Evolutionary conservation across 2,888 invertebrate species (phyloP).

Genomic region (Microctonus brassicae): DNA sequence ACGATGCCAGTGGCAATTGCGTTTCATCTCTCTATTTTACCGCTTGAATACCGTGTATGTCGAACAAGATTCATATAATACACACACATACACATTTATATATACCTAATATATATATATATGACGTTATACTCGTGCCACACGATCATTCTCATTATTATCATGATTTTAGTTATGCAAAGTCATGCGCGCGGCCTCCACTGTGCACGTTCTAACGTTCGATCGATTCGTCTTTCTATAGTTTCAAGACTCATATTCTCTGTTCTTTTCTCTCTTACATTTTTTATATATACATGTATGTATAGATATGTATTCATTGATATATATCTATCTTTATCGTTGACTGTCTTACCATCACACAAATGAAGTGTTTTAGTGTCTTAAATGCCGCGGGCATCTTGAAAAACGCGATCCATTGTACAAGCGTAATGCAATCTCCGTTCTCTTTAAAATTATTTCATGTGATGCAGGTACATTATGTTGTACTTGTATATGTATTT

Average conservation of each 20-base stretch:
- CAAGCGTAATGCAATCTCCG: slow-evolving; percentile 13
- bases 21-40: neutral
- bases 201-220: neutral
- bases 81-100: neutral
- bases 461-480: too few relatives aligned
- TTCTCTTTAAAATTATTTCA: neutral
- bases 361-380: too few relatives aligned
- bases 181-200: slow-evolving; percentile 34
- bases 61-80: neutral
- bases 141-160: slow-evolving; percentile 20
- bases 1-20: neutral
- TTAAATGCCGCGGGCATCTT: slow-evolving; percentile 27
- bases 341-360: slow-evolving; percentile 5
- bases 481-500: neutral
- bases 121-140: neutral
- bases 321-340: too few relatives aligned
- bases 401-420: slow-evolving; percentile 12
- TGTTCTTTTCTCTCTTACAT: too few relatives aligned
- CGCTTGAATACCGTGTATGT: neutral
- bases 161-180: slow-evolving; percentile 41
- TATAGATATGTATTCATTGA: too few relatives aligned
- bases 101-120: too few relatives aligned
- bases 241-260: neutral
- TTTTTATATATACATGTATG: too few relatives aligned
- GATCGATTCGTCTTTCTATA: slow-evolving; percentile 33